These are phyloP conservation scores for Myocastor coypus DNA, from an alignment of 2,113 vertebrate species.

Conservation along the genomic window DNA sequence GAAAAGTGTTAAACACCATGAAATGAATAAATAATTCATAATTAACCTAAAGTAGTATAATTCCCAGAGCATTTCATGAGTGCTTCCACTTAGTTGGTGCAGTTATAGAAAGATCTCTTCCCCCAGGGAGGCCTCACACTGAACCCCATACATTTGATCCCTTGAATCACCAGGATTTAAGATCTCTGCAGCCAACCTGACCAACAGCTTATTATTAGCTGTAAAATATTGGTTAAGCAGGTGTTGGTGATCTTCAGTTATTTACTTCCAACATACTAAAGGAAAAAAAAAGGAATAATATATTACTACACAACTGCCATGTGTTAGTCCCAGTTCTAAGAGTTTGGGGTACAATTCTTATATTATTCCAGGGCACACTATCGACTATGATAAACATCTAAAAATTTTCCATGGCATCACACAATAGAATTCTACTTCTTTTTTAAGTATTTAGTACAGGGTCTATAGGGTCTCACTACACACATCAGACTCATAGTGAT, in stretches of 20 bases:
- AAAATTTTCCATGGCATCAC: not conserved
- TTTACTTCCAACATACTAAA: conserved; percentile 21
- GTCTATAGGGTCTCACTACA: too few relatives aligned
- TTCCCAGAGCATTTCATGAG: not conserved
- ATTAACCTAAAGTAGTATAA: not conserved
- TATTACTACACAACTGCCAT: not conserved
- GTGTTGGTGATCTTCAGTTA: not conserved
- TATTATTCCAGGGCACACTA: not conserved
- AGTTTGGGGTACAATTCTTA: not conserved
- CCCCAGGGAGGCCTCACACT: not conserved
- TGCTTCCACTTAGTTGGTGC: not conserved
- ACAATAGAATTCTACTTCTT: not conserved
- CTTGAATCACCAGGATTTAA: not conserved
- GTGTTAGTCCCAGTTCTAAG: not conserved
- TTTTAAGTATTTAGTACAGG: too few relatives aligned
- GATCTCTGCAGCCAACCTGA: not conserved
- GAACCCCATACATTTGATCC: not conserved
- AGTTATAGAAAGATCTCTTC: not conserved
- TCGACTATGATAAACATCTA: not conserved
- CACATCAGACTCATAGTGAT: too few relatives aligned
- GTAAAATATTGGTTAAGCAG: conserved; percentile 6
- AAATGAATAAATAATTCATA: not conserved
- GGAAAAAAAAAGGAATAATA: not conserved
- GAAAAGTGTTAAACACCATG: conserved; percentile 16
- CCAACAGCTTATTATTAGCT: not conserved